Conservation (phyloP, 1,140 invertebrate genomes). For the Drosophila bocki region DNA sequence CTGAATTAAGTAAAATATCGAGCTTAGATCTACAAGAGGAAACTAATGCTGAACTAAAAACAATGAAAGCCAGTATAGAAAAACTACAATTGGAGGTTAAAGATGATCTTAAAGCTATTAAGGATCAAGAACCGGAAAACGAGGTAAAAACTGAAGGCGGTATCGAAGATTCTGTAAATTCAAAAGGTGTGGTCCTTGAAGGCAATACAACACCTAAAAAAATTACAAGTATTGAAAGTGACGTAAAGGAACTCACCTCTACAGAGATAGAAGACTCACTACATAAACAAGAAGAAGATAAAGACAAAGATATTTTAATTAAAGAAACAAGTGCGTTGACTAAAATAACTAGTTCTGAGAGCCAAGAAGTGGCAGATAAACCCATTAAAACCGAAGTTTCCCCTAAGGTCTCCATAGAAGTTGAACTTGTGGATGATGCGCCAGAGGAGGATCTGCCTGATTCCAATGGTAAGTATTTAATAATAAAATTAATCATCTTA, state of each 20-base stretch:
- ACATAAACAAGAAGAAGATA: neutral
- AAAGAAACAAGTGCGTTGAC: neutral
- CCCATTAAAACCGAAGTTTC: neutral
- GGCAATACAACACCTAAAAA: neutral
- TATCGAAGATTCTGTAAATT: neutral
- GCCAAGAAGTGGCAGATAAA: neutral
- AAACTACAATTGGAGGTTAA: neutral
- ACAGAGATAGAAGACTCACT: neutral
- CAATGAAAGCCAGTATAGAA: neutral
- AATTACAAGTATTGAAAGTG: neutral
- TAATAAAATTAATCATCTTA: neutral
- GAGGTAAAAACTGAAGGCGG: neutral
- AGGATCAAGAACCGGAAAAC: neutral
- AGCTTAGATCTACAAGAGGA: neutral
- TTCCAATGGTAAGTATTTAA: neutral
- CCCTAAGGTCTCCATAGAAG: slow-evolving; percentile 19
- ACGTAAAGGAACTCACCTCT: neutral
- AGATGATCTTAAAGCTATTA: neutral
- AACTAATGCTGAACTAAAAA: neutral
- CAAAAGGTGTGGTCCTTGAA: neutral
- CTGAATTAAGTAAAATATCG: neutral
- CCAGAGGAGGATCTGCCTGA: neutral
- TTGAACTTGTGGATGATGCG: slow-evolving; percentile 27
- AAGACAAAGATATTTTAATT: neutral
- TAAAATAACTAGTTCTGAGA: neutral